These are phyloP conservation scores for Anseranas semipalmata DNA, from an alignment of 2,113 vertebrate species.

Conservation along the genomic window DNA sequence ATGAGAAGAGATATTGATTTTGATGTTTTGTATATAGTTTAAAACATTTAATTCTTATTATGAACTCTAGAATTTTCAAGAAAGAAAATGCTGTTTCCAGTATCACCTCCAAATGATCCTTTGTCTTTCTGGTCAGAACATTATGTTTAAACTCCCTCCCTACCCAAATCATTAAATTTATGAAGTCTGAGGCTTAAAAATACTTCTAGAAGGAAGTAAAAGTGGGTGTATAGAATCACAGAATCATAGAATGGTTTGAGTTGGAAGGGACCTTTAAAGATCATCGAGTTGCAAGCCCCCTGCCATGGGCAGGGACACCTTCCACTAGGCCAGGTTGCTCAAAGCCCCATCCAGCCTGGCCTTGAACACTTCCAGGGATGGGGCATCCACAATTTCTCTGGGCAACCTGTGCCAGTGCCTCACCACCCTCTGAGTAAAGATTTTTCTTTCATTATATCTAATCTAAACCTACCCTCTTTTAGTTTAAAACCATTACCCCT, in stretches of 20 bases:
- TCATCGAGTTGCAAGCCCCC: too few relatives aligned
- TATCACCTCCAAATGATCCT: background rate
- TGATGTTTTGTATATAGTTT: background rate
- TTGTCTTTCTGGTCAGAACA: background rate
- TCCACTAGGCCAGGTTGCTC: too few relatives aligned
- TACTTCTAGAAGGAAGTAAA: background rate
- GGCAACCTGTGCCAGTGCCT: too few relatives aligned
- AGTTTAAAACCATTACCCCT: background rate
- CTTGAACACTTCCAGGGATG: too few relatives aligned
- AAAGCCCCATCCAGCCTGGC: too few relatives aligned
- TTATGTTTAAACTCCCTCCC: background rate
- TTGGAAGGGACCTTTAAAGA: too few relatives aligned
- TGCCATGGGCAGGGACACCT: too few relatives aligned
- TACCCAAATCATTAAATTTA: background rate
- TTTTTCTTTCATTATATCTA: too few relatives aligned
- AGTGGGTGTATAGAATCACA: background rate
- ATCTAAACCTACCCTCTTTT: background rate
- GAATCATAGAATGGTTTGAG: too few relatives aligned
- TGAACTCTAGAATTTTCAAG: background rate
- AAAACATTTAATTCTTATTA: background rate
- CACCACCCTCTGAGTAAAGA: too few relatives aligned
- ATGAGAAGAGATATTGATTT: background rate
- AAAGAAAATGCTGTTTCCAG: rapidly evolving
- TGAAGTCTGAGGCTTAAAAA: background rate
- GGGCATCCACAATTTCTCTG: too few relatives aligned